Base-by-base conservation (phyloP, 2,888 invertebrate species). In the Papilio protenor region DNA sequence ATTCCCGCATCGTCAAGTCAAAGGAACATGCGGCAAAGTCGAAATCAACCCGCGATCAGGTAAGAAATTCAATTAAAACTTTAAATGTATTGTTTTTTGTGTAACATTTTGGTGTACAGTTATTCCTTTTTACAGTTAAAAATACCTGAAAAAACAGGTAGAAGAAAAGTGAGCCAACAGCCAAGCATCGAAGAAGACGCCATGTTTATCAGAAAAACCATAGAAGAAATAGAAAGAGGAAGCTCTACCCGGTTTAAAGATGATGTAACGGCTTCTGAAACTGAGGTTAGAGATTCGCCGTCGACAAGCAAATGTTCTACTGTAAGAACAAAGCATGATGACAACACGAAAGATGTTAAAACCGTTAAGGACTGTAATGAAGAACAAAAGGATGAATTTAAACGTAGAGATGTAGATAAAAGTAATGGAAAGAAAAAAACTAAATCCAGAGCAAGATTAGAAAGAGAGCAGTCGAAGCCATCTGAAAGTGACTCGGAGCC, bases 121-220 rank as follows among this genome's bases (percentile, higher is more conserved):
- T 40, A 18, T n/a, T 27, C 1, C 8, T 33, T 16, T 21, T 88
- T 84, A 18, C 85, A 92, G 92, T 81, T 83, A 49, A 89, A 91
- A 87, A 80, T 84, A 70, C 77, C 86, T 77, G 91, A 91, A 10
- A 91, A 90, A 81, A 86, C 57, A 59, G 83, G 82, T 69, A 89
- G 86, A 84, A 87, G 83, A 81, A 91, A 87, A 81, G 84, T 94
- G 47, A 85, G 83, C n/a, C 86, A 93, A 77, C 94, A 94, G 80
- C 87, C 90, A 2, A 94, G 95, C 75, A 91, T 94, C 80, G 94
- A 94, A 86, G 94, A 94, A 86, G 94, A 94, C 77, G 94, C 94
- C 0, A 89, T 90, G 81, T 93, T 94, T 79, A 94, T 94, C 18
- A 89, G 94, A 82, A 91, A 93, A 87, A 91, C 94, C 6, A 94